A percentile compares a stretch with the other conserved stretches of the same genome.
These are phyloP conservation scores for Pyrgus malvae DNA, from an alignment of 2,888 invertebrate genomes.

Conservation along the genomic window DNA sequence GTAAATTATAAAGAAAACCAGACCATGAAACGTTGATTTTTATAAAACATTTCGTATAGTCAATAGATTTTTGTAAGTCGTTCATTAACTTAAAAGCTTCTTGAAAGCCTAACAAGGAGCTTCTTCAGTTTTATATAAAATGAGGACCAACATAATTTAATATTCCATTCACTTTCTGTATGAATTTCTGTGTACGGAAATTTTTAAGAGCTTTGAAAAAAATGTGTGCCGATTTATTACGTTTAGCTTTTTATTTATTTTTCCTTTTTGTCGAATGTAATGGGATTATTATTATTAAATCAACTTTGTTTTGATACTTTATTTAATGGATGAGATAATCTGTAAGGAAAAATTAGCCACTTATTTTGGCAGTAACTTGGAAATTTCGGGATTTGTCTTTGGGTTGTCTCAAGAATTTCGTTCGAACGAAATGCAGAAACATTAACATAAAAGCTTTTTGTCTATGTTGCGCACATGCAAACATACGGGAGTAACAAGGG, in stretches of 20 bases:
- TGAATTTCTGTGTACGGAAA: slow-evolving; percentile 68
- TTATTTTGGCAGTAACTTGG: too few relatives aligned
- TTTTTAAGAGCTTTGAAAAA: slow-evolving; percentile 59
- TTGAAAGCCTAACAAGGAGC: slow-evolving; percentile 77
- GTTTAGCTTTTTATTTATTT: slow-evolving; percentile 28
- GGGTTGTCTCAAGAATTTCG: too few relatives aligned
- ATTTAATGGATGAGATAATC: slow-evolving; percentile 2
- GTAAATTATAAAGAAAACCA: background rate
- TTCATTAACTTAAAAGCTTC: slow-evolving; percentile 81
- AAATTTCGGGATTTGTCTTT: too few relatives aligned
- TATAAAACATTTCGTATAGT: slow-evolving; percentile 54
- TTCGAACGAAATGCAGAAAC: too few relatives aligned
- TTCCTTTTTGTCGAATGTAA: slow-evolving; percentile 24
- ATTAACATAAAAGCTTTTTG: too few relatives aligned
- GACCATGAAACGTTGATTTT: slow-evolving; percentile 36
- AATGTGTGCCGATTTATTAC: slow-evolving; percentile 30
- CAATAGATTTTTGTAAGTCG: slow-evolving; percentile 74
- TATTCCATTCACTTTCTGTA: slow-evolving; percentile 78
- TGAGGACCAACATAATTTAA: slow-evolving; percentile 77
- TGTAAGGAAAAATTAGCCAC: slow-evolving; percentile 12
- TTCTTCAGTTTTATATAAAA: slow-evolving; percentile 76
- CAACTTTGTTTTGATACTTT: slow-evolving; percentile 19
- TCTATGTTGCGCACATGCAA: too few relatives aligned
- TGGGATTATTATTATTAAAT: slow-evolving; percentile 9
- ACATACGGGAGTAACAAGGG: too few relatives aligned